Conservation (phyloP, 2,113 vertebrate genomes). For the Micronycteris hirsuta region DNA sequence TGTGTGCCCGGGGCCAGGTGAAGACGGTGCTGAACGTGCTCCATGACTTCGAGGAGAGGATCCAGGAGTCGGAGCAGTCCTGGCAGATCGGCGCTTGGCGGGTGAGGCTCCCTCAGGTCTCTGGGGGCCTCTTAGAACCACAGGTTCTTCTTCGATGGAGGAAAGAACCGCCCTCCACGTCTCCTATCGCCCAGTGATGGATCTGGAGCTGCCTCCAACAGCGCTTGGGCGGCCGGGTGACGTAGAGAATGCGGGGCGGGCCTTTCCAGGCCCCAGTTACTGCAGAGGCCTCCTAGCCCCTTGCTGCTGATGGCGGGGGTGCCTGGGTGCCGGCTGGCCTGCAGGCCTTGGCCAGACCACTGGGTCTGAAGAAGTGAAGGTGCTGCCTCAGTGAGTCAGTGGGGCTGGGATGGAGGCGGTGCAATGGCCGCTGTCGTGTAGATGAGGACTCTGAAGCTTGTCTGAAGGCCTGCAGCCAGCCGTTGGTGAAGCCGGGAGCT, state of each 20-base stretch:
- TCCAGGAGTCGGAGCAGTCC: slow-evolving; percentile 64
- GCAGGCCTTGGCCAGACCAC: not conserved
- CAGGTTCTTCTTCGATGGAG: not conserved
- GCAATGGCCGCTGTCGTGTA: fast-evolving
- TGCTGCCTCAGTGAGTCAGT: not conserved
- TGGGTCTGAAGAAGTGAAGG: not conserved
- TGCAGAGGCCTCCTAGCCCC: not conserved
- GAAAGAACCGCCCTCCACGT: fast-evolving
- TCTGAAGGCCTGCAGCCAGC: fast-evolving
- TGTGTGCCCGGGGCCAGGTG: slow-evolving; percentile 63
- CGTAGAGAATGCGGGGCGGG: not conserved
- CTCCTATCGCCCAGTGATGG: fast-evolving
- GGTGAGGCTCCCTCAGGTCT: not conserved
- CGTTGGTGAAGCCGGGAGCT: fast-evolving
- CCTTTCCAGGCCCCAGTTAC: not conserved
- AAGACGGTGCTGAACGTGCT: slow-evolving; percentile 58
- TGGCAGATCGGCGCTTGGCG: slow-evolving; percentile 70
- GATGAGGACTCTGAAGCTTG: not conserved
- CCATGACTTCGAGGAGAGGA: slow-evolving; percentile 64
- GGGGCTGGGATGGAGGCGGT: not conserved
- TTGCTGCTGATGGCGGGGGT: no score
- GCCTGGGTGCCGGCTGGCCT: not conserved
- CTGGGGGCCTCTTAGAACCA: fast-evolving
- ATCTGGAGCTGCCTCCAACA: fast-evolving
- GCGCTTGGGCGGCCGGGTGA: not conserved